Percentiles rank a stretch among this genome's conserved stretches.
These are phyloP conservation scores for Heterodera schachtii DNA, from an alignment of 1,140 invertebrate species.

Conservation along the genomic window DNA sequence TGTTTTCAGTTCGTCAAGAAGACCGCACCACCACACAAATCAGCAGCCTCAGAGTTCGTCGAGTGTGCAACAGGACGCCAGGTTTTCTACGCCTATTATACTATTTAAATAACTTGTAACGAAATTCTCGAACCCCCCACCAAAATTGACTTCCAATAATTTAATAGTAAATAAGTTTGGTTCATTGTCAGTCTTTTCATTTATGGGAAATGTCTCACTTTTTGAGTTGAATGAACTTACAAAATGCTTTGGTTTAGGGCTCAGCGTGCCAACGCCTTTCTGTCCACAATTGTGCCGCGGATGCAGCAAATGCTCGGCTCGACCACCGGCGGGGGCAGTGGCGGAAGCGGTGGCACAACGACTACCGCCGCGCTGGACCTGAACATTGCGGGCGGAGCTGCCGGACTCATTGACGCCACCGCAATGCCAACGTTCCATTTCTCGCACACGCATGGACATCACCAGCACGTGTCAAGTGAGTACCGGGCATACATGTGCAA, in stretches of 20 bases:
- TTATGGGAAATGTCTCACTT: too few relatives aligned
- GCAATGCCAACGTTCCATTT: neutral
- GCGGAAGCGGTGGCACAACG: slow-evolving; percentile 35
- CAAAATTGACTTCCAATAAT: too few relatives aligned
- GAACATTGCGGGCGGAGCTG: neutral
- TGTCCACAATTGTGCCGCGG: neutral
- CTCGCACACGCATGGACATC: neutral
- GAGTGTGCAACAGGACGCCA: too few relatives aligned
- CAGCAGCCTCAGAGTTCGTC: neutral
- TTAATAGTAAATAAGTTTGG: too few relatives aligned
- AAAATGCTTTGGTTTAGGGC: neutral
- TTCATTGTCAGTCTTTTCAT: too few relatives aligned
- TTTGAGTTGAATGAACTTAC: too few relatives aligned
- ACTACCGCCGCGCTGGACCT: neutral
- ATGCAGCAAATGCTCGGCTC: slow-evolving; percentile 77
- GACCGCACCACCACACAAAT: neutral
- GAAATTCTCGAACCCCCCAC: too few relatives aligned
- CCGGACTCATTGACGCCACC: neutral
- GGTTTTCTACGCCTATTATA: too few relatives aligned
- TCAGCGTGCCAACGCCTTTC: neutral
- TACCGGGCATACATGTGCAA: too few relatives aligned
- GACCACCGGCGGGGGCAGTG: neutral
- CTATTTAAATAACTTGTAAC: too few relatives aligned
- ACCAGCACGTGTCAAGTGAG: slow-evolving; percentile 32
- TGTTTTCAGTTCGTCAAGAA: neutral